Evolutionary conservation across 2,797 vertebrate species (phyloP).

Genomic region (Sebastes nivosus): DNA sequence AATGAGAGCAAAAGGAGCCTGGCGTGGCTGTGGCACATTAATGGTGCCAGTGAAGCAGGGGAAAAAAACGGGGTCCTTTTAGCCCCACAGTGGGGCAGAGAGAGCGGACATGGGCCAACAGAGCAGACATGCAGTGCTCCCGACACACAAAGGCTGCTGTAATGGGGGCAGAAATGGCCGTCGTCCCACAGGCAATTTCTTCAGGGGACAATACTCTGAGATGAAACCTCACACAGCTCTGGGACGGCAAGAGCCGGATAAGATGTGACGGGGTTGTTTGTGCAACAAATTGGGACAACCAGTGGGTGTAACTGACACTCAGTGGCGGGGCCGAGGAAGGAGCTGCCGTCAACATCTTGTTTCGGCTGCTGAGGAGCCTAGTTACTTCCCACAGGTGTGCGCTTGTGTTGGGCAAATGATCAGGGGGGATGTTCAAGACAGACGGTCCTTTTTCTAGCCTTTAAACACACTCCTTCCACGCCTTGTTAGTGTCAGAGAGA

Average conservation of each 20-base stretch:
- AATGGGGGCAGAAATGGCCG: slow-evolving; percentile 51
- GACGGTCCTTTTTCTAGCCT: background rate
- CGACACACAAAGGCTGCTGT: slow-evolving; percentile 49
- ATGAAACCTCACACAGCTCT: slow-evolving; percentile 51
- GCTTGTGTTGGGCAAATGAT: slow-evolving; percentile 16
- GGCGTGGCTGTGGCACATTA: slow-evolving; percentile 59
- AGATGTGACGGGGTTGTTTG: slow-evolving; percentile 61
- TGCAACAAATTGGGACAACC: slow-evolving; percentile 53
- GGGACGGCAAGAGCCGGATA: slow-evolving; percentile 42
- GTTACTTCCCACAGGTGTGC: slow-evolving; percentile 50
- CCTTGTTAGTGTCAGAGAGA: slow-evolving; percentile 31
- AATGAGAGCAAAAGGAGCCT: slow-evolving; percentile 63
- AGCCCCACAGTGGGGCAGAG: slow-evolving; percentile 31
- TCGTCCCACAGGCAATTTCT: slow-evolving; percentile 56
- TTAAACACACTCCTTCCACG: slow-evolving; percentile 8
- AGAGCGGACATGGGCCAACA: slow-evolving; percentile 23
- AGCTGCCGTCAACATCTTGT: slow-evolving; percentile 51
- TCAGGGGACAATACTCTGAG: slow-evolving; percentile 53
- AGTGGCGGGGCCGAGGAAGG: slow-evolving; percentile 6
- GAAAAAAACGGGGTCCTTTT: slow-evolving; percentile 14
- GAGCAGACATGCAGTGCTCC: slow-evolving; percentile 25
- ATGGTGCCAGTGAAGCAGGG: slow-evolving; percentile 51
- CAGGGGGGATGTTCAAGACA: slow-evolving; percentile 21
- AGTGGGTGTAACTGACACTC: slow-evolving; percentile 47
- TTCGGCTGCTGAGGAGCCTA: slow-evolving; percentile 47